These are phyloP conservation scores for Okamejei kenojei DNA, from an alignment of 2,797 vertebrate species.

Conservation along the genomic window DNA sequence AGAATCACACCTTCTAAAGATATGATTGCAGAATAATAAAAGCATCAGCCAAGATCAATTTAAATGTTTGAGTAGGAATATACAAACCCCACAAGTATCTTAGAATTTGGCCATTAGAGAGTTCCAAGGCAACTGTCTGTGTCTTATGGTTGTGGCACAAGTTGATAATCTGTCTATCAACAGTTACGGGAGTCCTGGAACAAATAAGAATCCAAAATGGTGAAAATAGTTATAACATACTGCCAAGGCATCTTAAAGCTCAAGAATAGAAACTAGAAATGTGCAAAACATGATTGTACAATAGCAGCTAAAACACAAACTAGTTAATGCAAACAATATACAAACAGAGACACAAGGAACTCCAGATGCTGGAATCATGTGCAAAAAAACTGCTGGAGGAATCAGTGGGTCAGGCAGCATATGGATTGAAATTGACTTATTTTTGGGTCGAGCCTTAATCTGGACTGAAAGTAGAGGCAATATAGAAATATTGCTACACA, in stretches of 20 bases:
- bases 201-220: constrained; percentile 32
- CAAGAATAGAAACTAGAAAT: background rate
- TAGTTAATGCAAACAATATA: background rate
- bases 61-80: constrained; percentile 1
- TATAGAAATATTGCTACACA: too few relatives aligned
- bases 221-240: background rate
- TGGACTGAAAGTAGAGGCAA: too few relatives aligned
- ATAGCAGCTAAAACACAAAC: background rate
- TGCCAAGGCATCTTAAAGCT: background rate
- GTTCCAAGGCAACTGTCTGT: constrained; percentile 69
- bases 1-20: background rate
- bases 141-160: constrained; percentile 63
- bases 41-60: background rate
- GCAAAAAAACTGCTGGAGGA: too few relatives aligned
- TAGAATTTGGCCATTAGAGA: constrained; percentile 68
- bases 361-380: too few relatives aligned
- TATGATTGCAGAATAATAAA: background rate
- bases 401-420: too few relatives aligned
- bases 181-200: constrained; percentile 61
- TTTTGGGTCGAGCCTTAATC: too few relatives aligned
- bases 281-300: background rate
- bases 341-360: too few relatives aligned
- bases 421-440: too few relatives aligned
- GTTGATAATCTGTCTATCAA: constrained; percentile 70
- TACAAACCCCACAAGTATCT: constrained; percentile 78